Evolutionary conservation across 1,140 invertebrate species (phyloP).

Genomic region (Oncopeltus fasciatus): DNA sequence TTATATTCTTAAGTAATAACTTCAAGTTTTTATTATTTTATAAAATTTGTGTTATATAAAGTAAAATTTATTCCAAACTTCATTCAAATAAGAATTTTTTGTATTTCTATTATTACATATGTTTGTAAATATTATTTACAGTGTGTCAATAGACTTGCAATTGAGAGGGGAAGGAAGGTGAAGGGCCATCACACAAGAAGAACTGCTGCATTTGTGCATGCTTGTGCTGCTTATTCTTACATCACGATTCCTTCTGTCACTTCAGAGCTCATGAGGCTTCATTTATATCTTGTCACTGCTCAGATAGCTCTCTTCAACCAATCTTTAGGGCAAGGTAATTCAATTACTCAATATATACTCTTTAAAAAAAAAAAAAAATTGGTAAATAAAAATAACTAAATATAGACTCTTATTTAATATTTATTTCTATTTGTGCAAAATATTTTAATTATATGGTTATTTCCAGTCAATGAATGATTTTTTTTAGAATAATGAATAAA

Average conservation of each 20-base stretch:
- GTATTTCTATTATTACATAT: too few species aligned
- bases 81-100: too few species aligned
- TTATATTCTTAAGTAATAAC: too few species aligned
- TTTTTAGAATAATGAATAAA: too few species aligned
- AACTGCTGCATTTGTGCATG: slow-evolving; percentile 70
- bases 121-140: slow-evolving; percentile 32
- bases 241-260: slow-evolving; percentile 89
- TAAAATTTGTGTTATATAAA: too few species aligned
- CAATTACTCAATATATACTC: not conserved
- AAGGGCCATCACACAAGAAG: slow-evolving; percentile 63
- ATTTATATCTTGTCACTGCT: slow-evolving; percentile 74
- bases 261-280: slow-evolving; percentile 55
- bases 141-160: slow-evolving; percentile 64
- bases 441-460: too few species aligned
- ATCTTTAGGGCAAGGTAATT: slow-evolving; percentile 76
- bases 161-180: slow-evolving; percentile 56
- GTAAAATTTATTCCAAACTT: too few species aligned
- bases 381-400: not conserved
- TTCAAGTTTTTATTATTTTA: too few species aligned
- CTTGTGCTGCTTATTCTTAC: slow-evolving; percentile 88
- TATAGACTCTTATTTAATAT: too few species aligned
- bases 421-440: too few species aligned
- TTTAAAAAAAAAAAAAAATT: not conserved
- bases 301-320: slow-evolving; percentile 80
- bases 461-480: too few species aligned